Evolutionary conservation across 2,888 invertebrate genomes (phyloP).

Genomic region (Lycophotia porphyrea): DNA sequence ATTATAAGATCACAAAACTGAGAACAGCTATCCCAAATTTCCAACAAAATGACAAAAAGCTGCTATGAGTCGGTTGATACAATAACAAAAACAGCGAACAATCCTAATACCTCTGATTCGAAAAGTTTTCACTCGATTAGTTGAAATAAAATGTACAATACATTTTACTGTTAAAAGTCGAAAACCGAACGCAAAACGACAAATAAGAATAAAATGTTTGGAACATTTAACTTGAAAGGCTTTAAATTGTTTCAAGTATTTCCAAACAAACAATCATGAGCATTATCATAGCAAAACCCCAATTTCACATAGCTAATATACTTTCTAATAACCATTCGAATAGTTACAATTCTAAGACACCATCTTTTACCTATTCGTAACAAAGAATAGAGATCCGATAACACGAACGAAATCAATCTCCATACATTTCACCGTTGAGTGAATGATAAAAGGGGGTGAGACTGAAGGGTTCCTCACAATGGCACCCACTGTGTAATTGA

Average conservation of each 20-base stretch:
- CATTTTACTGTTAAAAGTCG: conserved; percentile 22
- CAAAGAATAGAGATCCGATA: conserved; percentile 71
- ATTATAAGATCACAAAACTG: background rate
- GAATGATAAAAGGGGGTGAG: conserved; percentile 73
- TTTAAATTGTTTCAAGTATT: conserved; percentile 1
- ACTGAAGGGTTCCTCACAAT: conserved; percentile 74
- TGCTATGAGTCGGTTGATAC: background rate
- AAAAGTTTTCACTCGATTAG: conserved; percentile 38
- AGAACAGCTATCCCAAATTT: background rate
- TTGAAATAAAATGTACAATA: conserved; percentile 40
- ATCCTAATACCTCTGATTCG: conserved; percentile 20
- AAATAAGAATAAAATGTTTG: conserved; percentile 41
- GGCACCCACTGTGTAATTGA: conserved; percentile 78
- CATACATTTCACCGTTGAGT: conserved; percentile 77
- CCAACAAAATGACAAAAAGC: background rate
- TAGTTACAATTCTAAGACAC: conserved; percentile 31
- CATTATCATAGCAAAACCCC: background rate
- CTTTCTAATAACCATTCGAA: conserved; percentile 11
- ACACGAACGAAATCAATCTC: conserved; percentile 76
- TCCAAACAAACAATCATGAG: background rate
- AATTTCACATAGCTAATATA: background rate
- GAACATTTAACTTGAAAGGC: conserved; percentile 22
- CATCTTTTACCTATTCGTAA: conserved; percentile 39
- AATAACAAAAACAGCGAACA: conserved; percentile 6
- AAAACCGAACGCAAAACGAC: conserved; percentile 43